Percentiles rank a stretch among this genome's conserved stretches.
Conservation (phyloP, 2,113 vertebrate species). For the Melanostigma gelatinosum region DNA sequence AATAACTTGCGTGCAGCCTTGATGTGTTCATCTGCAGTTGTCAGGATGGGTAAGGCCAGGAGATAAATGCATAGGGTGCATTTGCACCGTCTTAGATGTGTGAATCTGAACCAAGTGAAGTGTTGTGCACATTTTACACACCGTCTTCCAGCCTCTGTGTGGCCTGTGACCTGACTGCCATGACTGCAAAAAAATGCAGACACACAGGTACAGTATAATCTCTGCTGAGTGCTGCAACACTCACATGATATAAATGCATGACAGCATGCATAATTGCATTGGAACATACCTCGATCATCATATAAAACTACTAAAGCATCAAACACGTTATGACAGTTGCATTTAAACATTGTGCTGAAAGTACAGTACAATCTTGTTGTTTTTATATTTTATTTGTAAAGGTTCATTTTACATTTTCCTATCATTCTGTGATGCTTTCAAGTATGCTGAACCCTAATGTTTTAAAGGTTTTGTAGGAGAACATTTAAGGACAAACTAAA, state of each 20-base stretch:
- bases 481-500: neutral
- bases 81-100: conserved; percentile 23
- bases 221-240: conserved; percentile 53
- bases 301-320: conserved; percentile 16
- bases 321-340: neutral
- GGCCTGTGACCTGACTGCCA: conserved; percentile 19
- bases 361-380: neutral
- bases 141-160: neutral
- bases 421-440: neutral
- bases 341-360: neutral
- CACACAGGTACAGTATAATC: conserved; percentile 52
- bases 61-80: conserved; percentile 29
- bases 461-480: neutral
- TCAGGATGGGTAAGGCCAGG: conserved; percentile 24
- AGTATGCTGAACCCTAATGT: neutral
- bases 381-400: conserved; percentile 5
- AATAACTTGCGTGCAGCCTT: conserved; percentile 57
- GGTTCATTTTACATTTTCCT: neutral
- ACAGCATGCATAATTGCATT: conserved; percentile 72
- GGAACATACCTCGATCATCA: conserved; percentile 70
- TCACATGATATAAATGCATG: conserved; percentile 62
- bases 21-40: conserved; percentile 49
- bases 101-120: conserved; percentile 13
- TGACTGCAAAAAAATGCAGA: conserved; percentile 38
- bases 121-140: neutral